Percentiles rank a stretch among this genome's conserved stretches.
These are phyloP conservation scores for Ranitomeya imitator DNA, from an alignment of 2,113 vertebrate genomes.

Conservation along the genomic window DNA sequence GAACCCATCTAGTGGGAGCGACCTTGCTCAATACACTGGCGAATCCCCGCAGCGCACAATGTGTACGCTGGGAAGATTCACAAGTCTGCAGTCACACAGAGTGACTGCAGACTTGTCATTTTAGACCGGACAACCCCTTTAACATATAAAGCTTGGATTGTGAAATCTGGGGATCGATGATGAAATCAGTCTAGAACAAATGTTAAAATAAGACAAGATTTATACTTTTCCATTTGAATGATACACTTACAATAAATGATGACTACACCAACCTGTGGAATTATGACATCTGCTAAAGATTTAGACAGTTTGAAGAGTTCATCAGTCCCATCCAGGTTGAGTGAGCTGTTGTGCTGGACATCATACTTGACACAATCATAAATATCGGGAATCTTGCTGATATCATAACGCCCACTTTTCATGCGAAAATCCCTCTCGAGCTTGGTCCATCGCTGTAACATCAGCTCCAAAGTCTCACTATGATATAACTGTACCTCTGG, in stretches of 20 bases:
- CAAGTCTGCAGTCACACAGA: too few relatives aligned
- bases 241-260: neutral
- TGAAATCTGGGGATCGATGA: too few relatives aligned
- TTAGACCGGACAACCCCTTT: too few relatives aligned
- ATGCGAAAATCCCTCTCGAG: constrained; percentile 93
- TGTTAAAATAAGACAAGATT: too few relatives aligned
- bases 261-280: constrained; percentile 85
- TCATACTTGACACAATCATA: constrained; percentile 98
- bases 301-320: constrained; percentile 90
- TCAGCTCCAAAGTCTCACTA: constrained; percentile 93
- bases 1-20: too few relatives aligned
- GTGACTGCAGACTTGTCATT: too few relatives aligned
- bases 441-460: constrained; percentile 97
- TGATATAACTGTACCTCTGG: constrained; percentile 94
- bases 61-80: too few relatives aligned
- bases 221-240: too few relatives aligned
- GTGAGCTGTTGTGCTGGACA: constrained; percentile 87
- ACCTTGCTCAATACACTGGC: too few relatives aligned
- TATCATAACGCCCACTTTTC: constrained; percentile 94
- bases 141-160: too few relatives aligned
- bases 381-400: constrained; percentile 97
- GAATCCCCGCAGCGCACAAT: too few relatives aligned
- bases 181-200: too few relatives aligned
- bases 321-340: constrained; percentile 88
- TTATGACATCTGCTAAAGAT: constrained; percentile 90